phyloP scores from a whole-genome alignment of 2,113 vertebrate species.

The Oceanodroma tethys region DNA sequence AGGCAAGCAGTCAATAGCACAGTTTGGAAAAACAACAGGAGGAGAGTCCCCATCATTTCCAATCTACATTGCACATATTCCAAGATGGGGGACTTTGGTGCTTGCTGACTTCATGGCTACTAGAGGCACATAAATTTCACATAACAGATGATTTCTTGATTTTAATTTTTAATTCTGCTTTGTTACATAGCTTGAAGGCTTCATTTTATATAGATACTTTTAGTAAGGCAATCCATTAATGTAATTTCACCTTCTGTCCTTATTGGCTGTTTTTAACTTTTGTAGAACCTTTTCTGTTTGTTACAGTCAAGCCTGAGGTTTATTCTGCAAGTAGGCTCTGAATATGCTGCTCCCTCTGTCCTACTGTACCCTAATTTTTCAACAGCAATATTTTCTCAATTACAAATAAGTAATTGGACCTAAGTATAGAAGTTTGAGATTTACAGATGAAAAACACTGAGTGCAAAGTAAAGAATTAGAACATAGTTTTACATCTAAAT shows the following conservation, averaged over 20 bases:
- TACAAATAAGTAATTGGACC: not conserved
- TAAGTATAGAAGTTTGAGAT: not conserved
- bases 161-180: not conserved
- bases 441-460: not conserved
- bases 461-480: not conserved
- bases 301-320: not conserved
- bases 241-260: not conserved
- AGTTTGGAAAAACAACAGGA: slow-evolving; percentile 1
- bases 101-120: not conserved
- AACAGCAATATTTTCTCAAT: not conserved
- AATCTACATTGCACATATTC: not conserved
- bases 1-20: not conserved
- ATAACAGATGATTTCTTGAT: not conserved
- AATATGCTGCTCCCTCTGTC: not conserved
- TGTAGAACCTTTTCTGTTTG: not conserved
- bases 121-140: not conserved
- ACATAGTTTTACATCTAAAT: not conserved
- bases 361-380: not conserved
- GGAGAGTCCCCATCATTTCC: not conserved
- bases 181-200: not conserved
- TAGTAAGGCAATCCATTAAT: not conserved
- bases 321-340: not conserved
- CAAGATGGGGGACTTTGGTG: not conserved
- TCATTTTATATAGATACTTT: not conserved
- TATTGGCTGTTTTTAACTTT: not conserved